Conservation (phyloP, 2,888 invertebrate genomes). For the Limnephilus auricula region DNA sequence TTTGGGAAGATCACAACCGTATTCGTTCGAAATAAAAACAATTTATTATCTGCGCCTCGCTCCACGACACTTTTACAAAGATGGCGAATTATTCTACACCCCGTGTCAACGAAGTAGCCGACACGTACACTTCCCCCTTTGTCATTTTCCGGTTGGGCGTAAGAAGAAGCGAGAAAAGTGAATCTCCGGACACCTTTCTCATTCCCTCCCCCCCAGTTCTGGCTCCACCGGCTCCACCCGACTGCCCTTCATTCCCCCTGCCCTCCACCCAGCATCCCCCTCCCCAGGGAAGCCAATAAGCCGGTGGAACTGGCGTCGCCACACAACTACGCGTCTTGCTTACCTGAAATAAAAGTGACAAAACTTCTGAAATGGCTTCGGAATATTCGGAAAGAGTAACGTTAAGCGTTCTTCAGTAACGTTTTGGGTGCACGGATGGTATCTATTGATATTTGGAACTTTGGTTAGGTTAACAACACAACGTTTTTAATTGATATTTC, state of each 20-base stretch:
- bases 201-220: neutral
- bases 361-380: constrained; percentile 14
- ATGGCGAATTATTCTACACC: constrained; percentile 42
- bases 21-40: constrained; percentile 37
- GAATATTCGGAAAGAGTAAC: neutral
- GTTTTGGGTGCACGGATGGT: neutral
- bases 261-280: neutral
- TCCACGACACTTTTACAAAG: constrained; percentile 33
- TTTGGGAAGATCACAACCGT: constrained; percentile 33
- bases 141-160: constrained; percentile 56
- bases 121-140: constrained; percentile 49
- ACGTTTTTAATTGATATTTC: neutral
- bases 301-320: constrained; percentile 31
- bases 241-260: neutral
- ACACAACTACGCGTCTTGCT: constrained; percentile 42
- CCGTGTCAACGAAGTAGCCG: constrained; percentile 37
- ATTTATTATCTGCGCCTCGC: constrained; percentile 35
- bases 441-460: neutral
- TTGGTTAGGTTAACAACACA: too few relatives aligned
- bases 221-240: neutral
- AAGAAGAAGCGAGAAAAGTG: constrained; percentile 43
- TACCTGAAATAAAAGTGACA: constrained; percentile 40
- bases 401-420: neutral
- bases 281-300: constrained; percentile 34
- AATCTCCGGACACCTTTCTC: constrained; percentile 20